These are phyloP conservation scores for Silurus glanis DNA, from an alignment of 2,113 vertebrate species.

Conservation along the genomic window DNA sequence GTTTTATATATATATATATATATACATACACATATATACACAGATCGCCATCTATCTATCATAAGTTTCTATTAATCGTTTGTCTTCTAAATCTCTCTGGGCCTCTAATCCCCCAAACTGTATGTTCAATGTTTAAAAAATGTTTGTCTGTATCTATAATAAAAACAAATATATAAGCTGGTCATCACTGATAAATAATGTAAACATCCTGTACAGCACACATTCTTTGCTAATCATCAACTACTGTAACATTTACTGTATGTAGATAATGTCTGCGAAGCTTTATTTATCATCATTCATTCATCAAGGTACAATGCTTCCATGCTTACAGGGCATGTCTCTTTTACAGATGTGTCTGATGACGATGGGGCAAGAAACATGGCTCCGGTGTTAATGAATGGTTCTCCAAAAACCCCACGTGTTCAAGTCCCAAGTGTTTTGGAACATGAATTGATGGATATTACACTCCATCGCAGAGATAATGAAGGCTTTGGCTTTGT, in stretches of 20 bases:
- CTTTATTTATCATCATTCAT: neutral
- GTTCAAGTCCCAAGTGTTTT: conserved; percentile 57
- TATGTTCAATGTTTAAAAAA: neutral
- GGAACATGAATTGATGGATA: conserved; percentile 79
- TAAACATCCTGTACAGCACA: neutral
- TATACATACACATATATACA: too few species aligned
- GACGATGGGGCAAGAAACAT: conserved; percentile 52
- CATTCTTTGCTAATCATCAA: neutral
- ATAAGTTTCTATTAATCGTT: too few species aligned
- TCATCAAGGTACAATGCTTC: neutral
- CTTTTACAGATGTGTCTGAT: conserved; percentile 61
- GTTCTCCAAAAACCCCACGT: conserved; percentile 76
- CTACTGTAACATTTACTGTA: neutral
- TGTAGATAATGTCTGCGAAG: neutral
- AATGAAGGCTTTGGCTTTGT: conserved; percentile 96
- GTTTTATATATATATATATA: too few species aligned
- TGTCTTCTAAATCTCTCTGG: neutral
- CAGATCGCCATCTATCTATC: too few species aligned
- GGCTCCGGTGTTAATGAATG: conserved; percentile 64
- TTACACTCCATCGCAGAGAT: conserved; percentile 87
- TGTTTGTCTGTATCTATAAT: neutral
- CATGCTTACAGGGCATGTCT: conserved; percentile 9
- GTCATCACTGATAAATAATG: neutral
- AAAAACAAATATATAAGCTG: neutral
- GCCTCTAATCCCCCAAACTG: neutral